Percentiles rank a stretch among this genome's conserved stretches.
These are phyloP conservation scores for Channallabes apus DNA, from an alignment of 2,797 vertebrate genomes.

Conservation along the genomic window DNA sequence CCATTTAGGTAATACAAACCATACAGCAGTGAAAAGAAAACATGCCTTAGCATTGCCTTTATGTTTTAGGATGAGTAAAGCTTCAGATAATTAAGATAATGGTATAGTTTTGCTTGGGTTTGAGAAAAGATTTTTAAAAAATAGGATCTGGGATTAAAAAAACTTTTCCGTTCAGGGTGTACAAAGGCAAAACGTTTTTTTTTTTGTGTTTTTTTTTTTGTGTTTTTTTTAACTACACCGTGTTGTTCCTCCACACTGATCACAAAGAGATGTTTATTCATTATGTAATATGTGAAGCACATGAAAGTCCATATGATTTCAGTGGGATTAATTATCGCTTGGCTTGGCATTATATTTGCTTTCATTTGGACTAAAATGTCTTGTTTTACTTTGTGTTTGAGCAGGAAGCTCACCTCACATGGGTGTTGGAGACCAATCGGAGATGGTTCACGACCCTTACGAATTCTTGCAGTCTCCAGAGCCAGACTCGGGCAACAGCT, in stretches of 20 bases:
- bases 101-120: neutral
- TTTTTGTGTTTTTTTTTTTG: no score
- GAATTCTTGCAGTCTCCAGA: slow-evolving; percentile 98
- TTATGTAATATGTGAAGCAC: neutral
- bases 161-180: neutral
- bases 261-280: neutral
- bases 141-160: neutral
- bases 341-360: neutral
- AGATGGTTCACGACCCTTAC: slow-evolving; percentile 91
- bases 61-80: neutral
- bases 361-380: neutral
- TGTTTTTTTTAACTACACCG: no score
- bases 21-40: neutral
- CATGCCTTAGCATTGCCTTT: neutral
- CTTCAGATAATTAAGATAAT: neutral
- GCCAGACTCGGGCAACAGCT: slow-evolving; percentile 73
- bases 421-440: slow-evolving; percentile 88
- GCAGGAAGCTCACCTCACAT: slow-evolving; percentile 91
- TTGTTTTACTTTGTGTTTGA: slow-evolving; percentile 3
- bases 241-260: neutral
- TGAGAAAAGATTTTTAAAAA: neutral
- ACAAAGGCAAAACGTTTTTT: neutral
- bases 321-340: neutral
- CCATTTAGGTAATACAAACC: slow-evolving; percentile 79
- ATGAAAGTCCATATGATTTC: neutral